A percentile compares a stretch with the other conserved stretches of the same genome.
These are phyloP conservation scores for Tribolium madens DNA, from an alignment of 1,140 invertebrate species.

Conservation along the genomic window DNA sequence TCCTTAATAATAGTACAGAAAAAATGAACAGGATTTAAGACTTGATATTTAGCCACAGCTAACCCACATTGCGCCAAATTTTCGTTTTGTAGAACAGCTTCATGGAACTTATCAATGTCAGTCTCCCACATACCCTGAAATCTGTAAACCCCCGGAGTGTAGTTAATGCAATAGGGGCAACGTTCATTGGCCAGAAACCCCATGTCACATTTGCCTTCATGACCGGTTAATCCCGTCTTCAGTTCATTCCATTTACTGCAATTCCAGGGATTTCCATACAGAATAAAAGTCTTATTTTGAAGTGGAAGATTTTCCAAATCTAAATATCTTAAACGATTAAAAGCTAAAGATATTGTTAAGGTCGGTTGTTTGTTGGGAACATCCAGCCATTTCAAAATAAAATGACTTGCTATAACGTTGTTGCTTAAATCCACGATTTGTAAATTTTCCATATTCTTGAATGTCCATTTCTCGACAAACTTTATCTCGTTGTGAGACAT, in stretches of 20 bases:
- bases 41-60: neutral
- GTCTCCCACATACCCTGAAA: neutral
- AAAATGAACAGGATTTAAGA: neutral
- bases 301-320: neutral
- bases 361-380: neutral
- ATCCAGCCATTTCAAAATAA: neutral
- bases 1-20: neutral
- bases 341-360: neutral
- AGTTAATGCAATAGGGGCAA: slow-evolving; percentile 4
- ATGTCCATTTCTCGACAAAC: neutral
- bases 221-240: neutral
- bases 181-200: neutral
- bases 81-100: neutral
- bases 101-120: neutral
- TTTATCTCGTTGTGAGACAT: slow-evolving; percentile 3
- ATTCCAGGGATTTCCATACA: slow-evolving; percentile 22
- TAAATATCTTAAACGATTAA: neutral
- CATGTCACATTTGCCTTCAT: neutral
- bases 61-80: neutral
- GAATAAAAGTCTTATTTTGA: neutral
- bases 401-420: neutral
- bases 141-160: neutral
- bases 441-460: neutral
- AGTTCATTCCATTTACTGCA: neutral
- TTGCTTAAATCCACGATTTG: slow-evolving; percentile 6